Base-by-base conservation (phyloP, 1,140 invertebrate species). In the Cardiocondyla obscurior region DNA sequence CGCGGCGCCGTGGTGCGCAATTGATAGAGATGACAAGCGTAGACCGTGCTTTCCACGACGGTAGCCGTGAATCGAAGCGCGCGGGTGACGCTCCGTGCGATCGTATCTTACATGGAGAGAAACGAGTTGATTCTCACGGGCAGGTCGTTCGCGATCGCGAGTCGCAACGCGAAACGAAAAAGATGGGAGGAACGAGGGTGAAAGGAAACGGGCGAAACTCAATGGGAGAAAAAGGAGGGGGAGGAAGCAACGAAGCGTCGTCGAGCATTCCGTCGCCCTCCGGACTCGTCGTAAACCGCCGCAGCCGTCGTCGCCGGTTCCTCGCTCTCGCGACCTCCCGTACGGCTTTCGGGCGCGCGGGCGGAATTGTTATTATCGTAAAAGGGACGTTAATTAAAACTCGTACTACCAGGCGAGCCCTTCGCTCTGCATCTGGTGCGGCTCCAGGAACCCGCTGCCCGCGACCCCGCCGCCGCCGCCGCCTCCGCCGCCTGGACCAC, bases 361-460 rank as follows among this genome's bases (percentile, higher is more conserved):
- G 86, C 72, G 70, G 90, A 91, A 92, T 90, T 91, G 64, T 76
- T 76, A 76, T 77, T 77, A 77, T 77, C 22, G 28, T 65, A 51
- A 67, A 79, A 53, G 67, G 39, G 69, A 87, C 84, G 81, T 65
- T 83, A 92, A 92, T 93, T 91, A 92, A 93, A 93, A 89, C 89
- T 91, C 89, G 89, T 94, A 92, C 93, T 96, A 97, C 96, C 96
- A 96, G 94, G 96, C 96, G 88, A 96, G 94, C 72, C 96, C 96
- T 92, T 96, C 96, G 93, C 95, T 97, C 92, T 96, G 95, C 92
- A 96, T 95, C 94, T 96, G 96, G 93, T 96, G 96, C 76, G 95
- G 95, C 93, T 96, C 96, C 76, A 96, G 95, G 91, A 96, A 96
- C 82, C 95, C 96, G 85, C 95, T 95, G 70, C 94, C 93, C 84